Conservation (phyloP, 2,797 vertebrate species). For the Hoplostethus mediterraneus region DNA sequence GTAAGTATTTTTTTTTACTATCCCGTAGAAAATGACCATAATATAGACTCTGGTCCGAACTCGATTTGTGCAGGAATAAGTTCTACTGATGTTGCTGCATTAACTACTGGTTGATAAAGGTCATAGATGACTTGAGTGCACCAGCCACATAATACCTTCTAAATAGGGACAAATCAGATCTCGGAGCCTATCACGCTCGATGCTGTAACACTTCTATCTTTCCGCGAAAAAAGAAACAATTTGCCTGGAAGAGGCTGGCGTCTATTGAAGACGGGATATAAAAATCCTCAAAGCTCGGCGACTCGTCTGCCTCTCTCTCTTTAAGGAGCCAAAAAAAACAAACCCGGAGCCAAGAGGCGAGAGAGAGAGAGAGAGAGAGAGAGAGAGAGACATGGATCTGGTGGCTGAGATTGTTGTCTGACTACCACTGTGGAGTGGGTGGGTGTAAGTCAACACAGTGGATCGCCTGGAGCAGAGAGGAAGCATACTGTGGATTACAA, state of each 20-base stretch:
- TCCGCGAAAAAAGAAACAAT: no score
- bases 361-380: not conserved
- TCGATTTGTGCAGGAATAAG: no score
- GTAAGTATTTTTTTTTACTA: no score
- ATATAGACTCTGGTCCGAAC: no score
- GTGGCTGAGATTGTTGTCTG: constrained; percentile 58
- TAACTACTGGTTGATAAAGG: no score
- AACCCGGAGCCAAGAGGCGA: constrained; percentile 45
- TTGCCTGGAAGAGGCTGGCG: constrained; percentile 19
- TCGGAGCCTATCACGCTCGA: not conserved
- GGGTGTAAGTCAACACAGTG: constrained; percentile 40
- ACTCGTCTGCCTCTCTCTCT: constrained; percentile 15
- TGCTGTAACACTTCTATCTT: not conserved
- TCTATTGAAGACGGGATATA: constrained; percentile 53
- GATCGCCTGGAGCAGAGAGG: constrained; percentile 45
- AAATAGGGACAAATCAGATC: not conserved
- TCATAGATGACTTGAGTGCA: no score
- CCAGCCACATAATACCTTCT: no score
- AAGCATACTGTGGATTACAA: constrained; percentile 51
- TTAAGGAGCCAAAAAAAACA: constrained; percentile 40
- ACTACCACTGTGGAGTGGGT: constrained; percentile 45
- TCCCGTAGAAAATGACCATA: no score
- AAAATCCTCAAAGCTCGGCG: constrained; percentile 56
- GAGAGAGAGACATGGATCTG: constrained; percentile 44
- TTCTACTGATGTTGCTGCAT: no score